Conservation (phyloP, 1,140 invertebrate genomes). For the Neelides sp. region DNA sequence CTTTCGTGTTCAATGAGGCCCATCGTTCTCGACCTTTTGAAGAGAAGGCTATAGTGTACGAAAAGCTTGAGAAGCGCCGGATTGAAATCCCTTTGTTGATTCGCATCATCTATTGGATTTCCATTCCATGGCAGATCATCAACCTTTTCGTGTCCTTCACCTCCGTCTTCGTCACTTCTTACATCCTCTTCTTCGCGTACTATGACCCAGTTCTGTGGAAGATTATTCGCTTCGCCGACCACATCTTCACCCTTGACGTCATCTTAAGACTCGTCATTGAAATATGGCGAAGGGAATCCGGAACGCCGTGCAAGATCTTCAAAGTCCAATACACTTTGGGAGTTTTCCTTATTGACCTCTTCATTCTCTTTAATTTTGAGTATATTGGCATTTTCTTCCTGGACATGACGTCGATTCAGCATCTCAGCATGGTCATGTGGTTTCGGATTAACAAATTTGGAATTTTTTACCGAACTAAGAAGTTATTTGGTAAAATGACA, state of each 20-base stretch:
- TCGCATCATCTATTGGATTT: no score
- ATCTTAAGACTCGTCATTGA: constrained; percentile 10
- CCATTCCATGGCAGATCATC: no score
- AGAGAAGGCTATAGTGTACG: no score
- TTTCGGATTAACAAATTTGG: constrained; percentile 15
- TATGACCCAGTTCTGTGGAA: constrained; percentile 7
- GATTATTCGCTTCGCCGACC: background rate
- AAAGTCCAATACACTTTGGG: constrained; percentile 4
- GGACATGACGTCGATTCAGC: background rate
- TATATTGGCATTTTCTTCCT: constrained; percentile 6
- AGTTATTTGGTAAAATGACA: constrained; percentile 12
- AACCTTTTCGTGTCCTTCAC: no score
- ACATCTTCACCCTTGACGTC: constrained; percentile 6
- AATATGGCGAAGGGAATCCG: constrained; percentile 7
- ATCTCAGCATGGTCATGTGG: constrained; percentile 5
- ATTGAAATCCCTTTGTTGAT: no score
- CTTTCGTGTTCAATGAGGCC: no score
- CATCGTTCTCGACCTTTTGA: no score
- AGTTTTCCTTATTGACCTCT: constrained; percentile 6
- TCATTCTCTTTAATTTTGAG: constrained; percentile 17
- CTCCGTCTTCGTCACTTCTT: constrained; percentile 3
- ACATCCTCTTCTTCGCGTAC: background rate
- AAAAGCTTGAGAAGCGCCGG: no score
- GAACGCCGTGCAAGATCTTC: background rate
- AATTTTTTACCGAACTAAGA: constrained; percentile 1